Percentiles rank a stretch among this genome's conserved stretches.
phyloP scores from a whole-genome alignment of 2,888 invertebrate species.

The Octodonta nipae region DNA sequence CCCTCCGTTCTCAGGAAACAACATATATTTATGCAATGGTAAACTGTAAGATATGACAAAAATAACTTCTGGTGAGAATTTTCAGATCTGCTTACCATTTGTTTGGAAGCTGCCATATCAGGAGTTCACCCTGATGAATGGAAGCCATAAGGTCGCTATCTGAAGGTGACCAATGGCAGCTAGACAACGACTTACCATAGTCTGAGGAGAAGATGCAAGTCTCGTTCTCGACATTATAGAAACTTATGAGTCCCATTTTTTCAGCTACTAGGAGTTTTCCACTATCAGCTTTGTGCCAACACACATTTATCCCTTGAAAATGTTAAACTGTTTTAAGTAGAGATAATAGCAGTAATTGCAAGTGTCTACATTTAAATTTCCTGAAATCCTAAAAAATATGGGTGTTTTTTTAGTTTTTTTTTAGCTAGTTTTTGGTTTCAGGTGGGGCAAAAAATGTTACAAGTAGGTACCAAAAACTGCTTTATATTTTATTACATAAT shows the following conservation, averaged over 20 bases:
- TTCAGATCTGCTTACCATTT: slow-evolving; percentile 42
- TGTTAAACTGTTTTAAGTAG: background rate
- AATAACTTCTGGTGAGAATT: slow-evolving; percentile 2
- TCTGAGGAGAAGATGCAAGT: slow-evolving; percentile 53
- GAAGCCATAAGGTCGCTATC: slow-evolving; percentile 50
- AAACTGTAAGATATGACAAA: slow-evolving; percentile 40
- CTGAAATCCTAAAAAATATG: no score
- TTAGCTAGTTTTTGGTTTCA: no score
- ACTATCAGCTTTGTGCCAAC: slow-evolving; percentile 57
- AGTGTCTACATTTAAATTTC: no score
- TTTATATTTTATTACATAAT: no score
- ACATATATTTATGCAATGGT: slow-evolving; percentile 44
- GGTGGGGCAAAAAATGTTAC: no score
- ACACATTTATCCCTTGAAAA: slow-evolving; percentile 40
- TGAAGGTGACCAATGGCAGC: slow-evolving; percentile 57
- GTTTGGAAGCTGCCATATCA: slow-evolving; percentile 54
- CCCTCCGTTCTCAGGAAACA: slow-evolving; percentile 51
- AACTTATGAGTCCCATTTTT: slow-evolving; percentile 57
- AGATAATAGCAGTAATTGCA: no score
- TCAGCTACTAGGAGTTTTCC: slow-evolving; percentile 62
- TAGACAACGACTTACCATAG: slow-evolving; percentile 47
- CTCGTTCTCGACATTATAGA: slow-evolving; percentile 57
- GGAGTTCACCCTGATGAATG: slow-evolving; percentile 50
- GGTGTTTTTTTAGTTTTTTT: no score
- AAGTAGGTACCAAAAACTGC: no score